Conservation (phyloP, 2,888 invertebrate genomes). For the Lochmaea capreae region DNA sequence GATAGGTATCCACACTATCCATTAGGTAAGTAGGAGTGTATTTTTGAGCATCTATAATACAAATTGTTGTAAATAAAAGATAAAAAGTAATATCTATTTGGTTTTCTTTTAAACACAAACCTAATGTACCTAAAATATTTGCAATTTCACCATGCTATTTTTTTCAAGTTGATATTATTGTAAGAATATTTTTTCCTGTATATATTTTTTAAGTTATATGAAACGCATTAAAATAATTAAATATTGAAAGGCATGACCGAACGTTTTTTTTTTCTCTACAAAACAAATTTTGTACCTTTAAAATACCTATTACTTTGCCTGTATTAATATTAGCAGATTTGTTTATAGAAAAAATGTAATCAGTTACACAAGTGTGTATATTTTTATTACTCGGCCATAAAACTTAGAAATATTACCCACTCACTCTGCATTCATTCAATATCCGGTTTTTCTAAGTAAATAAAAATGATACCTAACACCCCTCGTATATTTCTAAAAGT, state of each 20-base stretch:
- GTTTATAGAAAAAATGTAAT: constrained; percentile 1
- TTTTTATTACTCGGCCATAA: constrained; percentile 21
- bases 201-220: too few relatives aligned
- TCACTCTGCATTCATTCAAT: constrained; percentile 20
- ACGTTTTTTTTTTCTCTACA: neutral
- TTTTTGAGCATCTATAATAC: too few relatives aligned
- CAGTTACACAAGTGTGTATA: constrained; percentile 6
- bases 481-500: constrained; percentile 45
- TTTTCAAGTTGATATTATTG: too few relatives aligned
- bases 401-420: constrained; percentile 13
- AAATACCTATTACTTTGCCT: neutral
- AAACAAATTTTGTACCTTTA: neutral
- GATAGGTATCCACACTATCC: too few relatives aligned
- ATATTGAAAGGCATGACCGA: neutral
- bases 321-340: neutral
- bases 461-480: constrained; percentile 47
- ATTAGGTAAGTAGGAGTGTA: too few relatives aligned
- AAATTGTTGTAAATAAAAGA: too few relatives aligned
- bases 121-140: too few relatives aligned
- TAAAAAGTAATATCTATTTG: too few relatives aligned
- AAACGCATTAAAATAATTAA: too few relatives aligned
- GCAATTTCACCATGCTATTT: too few relatives aligned
- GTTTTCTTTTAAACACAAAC: too few relatives aligned
- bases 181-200: too few relatives aligned
- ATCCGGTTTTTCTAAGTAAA: constrained; percentile 32